Base-by-base conservation (phyloP, 2,113 vertebrate genomes). In the Poeciliopsis turrubarensis region DNA sequence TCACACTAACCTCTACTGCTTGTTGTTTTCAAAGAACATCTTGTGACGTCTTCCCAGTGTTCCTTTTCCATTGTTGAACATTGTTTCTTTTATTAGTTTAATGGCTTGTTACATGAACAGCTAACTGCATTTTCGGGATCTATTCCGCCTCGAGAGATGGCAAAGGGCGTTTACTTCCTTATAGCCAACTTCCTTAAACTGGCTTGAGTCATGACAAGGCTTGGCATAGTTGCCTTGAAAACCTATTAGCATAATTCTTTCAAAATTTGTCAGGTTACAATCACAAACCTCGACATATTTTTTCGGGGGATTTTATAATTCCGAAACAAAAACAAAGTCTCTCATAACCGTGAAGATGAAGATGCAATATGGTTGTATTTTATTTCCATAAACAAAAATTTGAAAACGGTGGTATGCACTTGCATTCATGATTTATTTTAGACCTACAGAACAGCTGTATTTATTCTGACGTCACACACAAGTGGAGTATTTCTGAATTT, bases 1-100 rank as follows among this genome's bases (percentile, higher is more conserved):
- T 84, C 19, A 65, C 73, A 41, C 70, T 89, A 87, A 91, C 76
- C 17, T 60, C 70, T 22, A 86, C 75, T 61, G 22, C 37, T 32
- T 68, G 29, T 70, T 61, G 63, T 80, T 41, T 83, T 77, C 75
- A 78, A 82, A 77, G 81, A 83, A 84, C 81, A 85, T 78, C 76
- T 63, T 81, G 57, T 1, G 11, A 68, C 70, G 34, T 17, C 60
- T 30, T 65, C 61, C 73, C 3, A 51, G 29, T 62, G 27, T 44
- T 0, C 3, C 41, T 60, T 69, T 72, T 54, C 65, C 1, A 68
- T 60, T 78, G 14, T 62, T 66, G 19, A 37, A 26, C 10, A 2
- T 51, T 70, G 57, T 44, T 32, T 72, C 31, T 30, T 39, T 26
- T 32, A 26, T 66, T 4, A 39, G 5, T 26, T 54, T 60, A 3